Base-by-base conservation (phyloP, 2,888 invertebrate genomes). In the Amiota mariae region DNA sequence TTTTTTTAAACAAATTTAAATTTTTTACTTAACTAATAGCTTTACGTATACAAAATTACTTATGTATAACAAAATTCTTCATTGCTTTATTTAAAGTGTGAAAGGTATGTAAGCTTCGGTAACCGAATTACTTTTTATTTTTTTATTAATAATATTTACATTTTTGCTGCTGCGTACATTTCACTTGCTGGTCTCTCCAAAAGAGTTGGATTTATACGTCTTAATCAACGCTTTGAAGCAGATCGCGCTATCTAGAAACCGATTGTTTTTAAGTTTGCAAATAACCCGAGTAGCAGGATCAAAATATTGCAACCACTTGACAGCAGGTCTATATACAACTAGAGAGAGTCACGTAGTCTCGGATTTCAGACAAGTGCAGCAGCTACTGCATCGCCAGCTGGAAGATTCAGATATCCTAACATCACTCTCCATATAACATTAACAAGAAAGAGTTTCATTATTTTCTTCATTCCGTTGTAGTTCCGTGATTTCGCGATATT, bases 191-290 rank as follows among this genome's bases (percentile, higher is more conserved):
- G 98, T 85, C 92, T 97, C 87, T 97, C 97, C 78, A 97, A 97
- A 90, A 97, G 97, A 80, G 97, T 97, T 80, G 97, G 97, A 75
- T 97, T 97, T 90, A 97, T 97, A 87, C 94, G 97, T 80, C 98
- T 97, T 91, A 97, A 97, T 91, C 96, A 97, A 91, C 94, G 97
- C 79, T 93, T 94, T 82, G 97, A 98, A 90, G 97, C 97, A 59
- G 97, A 98, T 90, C 92, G 95, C 71, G 97, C 97, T 73, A 97
- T 98, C 85, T 95, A 95, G 90, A 95, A 96, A 90, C 96, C 97
- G 75, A 96, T 97, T 89, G 97, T 96, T 79, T 97, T 97, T 87
- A 97, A 97, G 91, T 97, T 97, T 91, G 97, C 97, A 81, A 97
- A 97, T 91, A 97, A 97, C 89, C 97, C 97, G 71, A 95, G 94